These are phyloP conservation scores for Platanista minor DNA, from an alignment of 2,113 vertebrate genomes.

Conservation along the genomic window DNA sequence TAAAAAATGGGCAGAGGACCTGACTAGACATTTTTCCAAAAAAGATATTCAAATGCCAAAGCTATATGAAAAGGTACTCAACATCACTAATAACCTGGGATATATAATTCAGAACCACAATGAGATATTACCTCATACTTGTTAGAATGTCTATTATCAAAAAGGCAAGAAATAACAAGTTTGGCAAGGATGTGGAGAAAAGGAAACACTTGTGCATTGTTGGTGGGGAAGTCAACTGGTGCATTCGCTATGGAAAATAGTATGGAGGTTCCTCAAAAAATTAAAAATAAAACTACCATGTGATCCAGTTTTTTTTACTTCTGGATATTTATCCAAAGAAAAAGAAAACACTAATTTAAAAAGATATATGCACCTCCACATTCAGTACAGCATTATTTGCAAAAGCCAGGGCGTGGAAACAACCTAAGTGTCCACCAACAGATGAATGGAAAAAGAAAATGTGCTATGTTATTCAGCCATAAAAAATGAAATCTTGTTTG, in stretches of 20 bases:
- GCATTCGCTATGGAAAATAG: neutral
- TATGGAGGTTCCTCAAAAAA: neutral
- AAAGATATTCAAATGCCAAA: neutral
- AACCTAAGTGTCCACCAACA: neutral
- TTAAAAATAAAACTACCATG: neutral
- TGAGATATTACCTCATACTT: neutral
- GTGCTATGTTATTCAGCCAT: neutral
- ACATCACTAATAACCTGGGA: neutral
- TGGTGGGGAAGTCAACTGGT: neutral
- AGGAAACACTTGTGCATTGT: neutral
- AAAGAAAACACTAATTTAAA: neutral
- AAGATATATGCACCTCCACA: neutral
- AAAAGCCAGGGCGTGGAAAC: neutral
- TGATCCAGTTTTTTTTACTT: neutral
- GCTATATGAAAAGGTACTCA: neutral
- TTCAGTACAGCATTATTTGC: neutral
- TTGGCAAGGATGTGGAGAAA: neutral
- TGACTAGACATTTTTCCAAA: neutral
- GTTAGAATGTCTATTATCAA: neutral
- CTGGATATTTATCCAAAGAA: too few relatives aligned
- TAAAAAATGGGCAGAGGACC: neutral
- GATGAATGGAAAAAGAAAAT: neutral
- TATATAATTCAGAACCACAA: neutral
- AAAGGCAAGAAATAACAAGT: neutral
- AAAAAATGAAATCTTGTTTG: neutral